A percentile compares a stretch with the other conserved stretches of the same genome.
Evolutionary conservation across 1,140 invertebrate genomes (phyloP).

Genomic region (Ooceraea biroi): DNA sequence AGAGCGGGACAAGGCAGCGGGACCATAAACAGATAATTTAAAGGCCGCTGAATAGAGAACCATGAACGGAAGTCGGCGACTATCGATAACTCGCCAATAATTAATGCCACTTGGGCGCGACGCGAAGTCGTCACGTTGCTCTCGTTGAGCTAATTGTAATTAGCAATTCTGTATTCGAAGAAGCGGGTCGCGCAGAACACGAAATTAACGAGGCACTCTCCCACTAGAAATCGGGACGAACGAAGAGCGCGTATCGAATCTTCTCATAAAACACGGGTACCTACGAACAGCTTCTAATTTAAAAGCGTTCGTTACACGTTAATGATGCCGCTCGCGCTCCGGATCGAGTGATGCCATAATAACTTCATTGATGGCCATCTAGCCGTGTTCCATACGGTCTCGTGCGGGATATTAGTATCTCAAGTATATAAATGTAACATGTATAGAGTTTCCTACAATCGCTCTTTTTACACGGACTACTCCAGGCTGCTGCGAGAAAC

Average conservation of each 20-base stretch:
- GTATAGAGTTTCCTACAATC: too few relatives aligned
- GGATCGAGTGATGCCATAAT: background rate
- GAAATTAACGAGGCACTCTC: constrained; percentile 36
- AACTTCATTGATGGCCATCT: background rate
- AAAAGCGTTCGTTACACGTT: constrained; percentile 29
- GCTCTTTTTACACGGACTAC: too few relatives aligned
- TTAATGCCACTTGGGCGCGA: background rate
- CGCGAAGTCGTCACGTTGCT: background rate
- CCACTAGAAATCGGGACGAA: constrained; percentile 42
- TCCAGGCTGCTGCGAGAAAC: too few relatives aligned
- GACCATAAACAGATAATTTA: constrained; percentile 42
- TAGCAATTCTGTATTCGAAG: background rate
- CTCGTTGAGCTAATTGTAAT: constrained; percentile 30
- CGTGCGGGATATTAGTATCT: background rate
- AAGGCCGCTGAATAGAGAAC: constrained; percentile 49
- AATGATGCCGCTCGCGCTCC: background rate
- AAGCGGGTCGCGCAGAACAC: constrained; percentile 4
- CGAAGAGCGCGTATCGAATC: background rate
- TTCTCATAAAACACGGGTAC: background rate
- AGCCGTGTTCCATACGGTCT: background rate
- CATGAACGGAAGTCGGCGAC: background rate
- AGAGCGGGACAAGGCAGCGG: background rate
- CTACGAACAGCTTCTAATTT: constrained; percentile 25
- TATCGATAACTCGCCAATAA: constrained; percentile 12
- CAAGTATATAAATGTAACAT: too few relatives aligned